Conservation (phyloP, 1,140 invertebrate genomes). For the Apolygus lucorum region DNA sequence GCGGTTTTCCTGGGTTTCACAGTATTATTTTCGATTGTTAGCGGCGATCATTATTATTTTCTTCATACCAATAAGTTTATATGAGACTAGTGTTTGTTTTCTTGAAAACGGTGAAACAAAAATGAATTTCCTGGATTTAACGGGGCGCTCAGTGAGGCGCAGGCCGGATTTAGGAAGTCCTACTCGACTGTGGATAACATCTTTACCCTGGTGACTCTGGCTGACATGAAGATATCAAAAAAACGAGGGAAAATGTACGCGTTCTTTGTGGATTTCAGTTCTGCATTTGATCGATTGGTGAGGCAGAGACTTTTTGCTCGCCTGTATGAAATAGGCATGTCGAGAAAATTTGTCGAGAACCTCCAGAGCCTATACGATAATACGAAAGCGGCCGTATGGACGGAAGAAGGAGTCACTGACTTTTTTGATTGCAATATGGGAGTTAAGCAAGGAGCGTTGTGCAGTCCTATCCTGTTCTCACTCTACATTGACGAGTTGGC, state of each 20-base stretch:
- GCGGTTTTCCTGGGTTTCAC: too few species aligned
- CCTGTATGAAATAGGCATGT: conserved; percentile 1
- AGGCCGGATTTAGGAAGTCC: conserved; percentile 33
- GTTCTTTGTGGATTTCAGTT: conserved; percentile 16
- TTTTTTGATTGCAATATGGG: conserved; percentile 25
- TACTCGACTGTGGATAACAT: conserved; percentile 32
- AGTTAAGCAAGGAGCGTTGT: conserved; percentile 29
- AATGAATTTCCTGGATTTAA: too few species aligned
- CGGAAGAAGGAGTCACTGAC: background rate
- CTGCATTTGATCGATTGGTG: too few species aligned
- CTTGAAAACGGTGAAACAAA: too few species aligned
- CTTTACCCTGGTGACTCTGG: conserved; percentile 25
- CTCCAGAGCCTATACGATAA: conserved; percentile 16
- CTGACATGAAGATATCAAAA: background rate
- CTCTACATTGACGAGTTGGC: conserved; percentile 29
- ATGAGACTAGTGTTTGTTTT: too few species aligned
- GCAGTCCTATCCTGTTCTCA: conserved; percentile 29
- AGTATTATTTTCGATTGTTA: too few species aligned
- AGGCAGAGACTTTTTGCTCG: conserved; percentile 15
- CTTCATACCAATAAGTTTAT: too few species aligned
- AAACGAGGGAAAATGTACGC: conserved; percentile 14
- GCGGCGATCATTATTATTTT: too few species aligned
- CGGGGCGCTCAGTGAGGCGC: conserved; percentile 31
- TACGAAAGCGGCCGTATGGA: conserved; percentile 11
- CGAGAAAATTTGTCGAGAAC: conserved; percentile 8